Evolutionary conservation across 1,140 invertebrate species (phyloP).

Genomic region (Pogonomyrmex barbatus): DNA sequence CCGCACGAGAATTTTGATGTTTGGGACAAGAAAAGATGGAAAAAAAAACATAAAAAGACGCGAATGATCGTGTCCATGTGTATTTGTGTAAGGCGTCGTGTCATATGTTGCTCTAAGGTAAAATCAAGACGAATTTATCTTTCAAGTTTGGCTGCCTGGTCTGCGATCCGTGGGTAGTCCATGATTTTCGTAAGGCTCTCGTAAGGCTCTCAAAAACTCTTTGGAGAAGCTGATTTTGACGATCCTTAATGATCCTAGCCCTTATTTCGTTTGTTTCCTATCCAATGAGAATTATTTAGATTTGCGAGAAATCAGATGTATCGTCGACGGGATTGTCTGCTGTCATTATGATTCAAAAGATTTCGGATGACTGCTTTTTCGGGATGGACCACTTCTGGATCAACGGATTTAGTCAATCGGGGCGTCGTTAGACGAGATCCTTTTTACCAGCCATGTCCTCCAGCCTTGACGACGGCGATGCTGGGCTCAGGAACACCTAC

Average conservation of each 20-base stretch:
- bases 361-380: constrained; percentile 62
- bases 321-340: constrained; percentile 25
- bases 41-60: constrained; percentile 5
- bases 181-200: constrained; percentile 14
- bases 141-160: constrained; percentile 65
- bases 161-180: constrained; percentile 65
- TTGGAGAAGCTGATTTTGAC: constrained; percentile 4
- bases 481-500: constrained; percentile 78
- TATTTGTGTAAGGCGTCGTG: constrained; percentile 51
- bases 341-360: constrained; percentile 21
- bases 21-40: constrained; percentile 16
- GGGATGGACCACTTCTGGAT: constrained; percentile 71
- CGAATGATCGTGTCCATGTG: constrained; percentile 47
- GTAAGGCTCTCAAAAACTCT: background rate
- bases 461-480: constrained; percentile 77
- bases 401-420: constrained; percentile 46
- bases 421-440: background rate
- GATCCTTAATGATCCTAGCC: background rate
- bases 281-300: background rate
- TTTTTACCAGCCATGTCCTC: constrained; percentile 67
- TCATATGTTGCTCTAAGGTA: constrained; percentile 57
- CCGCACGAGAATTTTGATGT: constrained; percentile 72
- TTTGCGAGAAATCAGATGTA: background rate
- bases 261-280: background rate
- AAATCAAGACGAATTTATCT: constrained; percentile 53